Evolutionary conservation across 2,888 invertebrate species (phyloP).

Genomic region (Heteropelma amictum): DNA sequence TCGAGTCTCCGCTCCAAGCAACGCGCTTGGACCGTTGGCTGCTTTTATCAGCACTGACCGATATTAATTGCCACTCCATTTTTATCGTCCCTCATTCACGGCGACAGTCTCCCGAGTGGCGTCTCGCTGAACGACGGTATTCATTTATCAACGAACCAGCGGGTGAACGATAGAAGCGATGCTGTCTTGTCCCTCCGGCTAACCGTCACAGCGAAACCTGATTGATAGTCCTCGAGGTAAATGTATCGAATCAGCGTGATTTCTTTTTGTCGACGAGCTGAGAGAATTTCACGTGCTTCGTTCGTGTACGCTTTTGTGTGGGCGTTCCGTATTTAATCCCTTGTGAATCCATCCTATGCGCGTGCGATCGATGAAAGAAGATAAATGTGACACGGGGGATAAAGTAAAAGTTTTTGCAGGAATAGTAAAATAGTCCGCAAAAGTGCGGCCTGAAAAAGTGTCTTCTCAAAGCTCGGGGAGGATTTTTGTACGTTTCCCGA

Average conservation of each 20-base stretch:
- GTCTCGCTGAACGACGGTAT: conserved; percentile 65
- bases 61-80: conserved; percentile 73
- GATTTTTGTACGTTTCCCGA: neutral
- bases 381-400: too few relatives aligned
- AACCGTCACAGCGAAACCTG: conserved; percentile 44
- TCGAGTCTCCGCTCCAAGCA: conserved; percentile 57
- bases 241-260: conserved; percentile 54
- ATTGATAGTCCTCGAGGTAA: conserved; percentile 53
- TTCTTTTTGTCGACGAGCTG: conserved; percentile 34
- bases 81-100: conserved; percentile 72
- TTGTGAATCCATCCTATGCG: too few relatives aligned
- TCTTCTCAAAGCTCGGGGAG: neutral
- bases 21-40: conserved; percentile 50
- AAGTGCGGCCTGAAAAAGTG: too few relatives aligned
- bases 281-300: conserved; percentile 10
- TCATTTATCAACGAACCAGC: conserved; percentile 68
- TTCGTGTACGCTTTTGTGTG: too few relatives aligned
- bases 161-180: conserved; percentile 28
- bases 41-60: conserved; percentile 60
- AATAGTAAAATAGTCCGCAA: too few relatives aligned
- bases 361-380: too few relatives aligned
- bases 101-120: conserved; percentile 65
- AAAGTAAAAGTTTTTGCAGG: too few relatives aligned
- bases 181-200: conserved; percentile 49
- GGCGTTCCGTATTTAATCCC: too few relatives aligned